Base-by-base conservation (phyloP, 2,888 invertebrate genomes). In the Galerucella nymphaeae region DNA sequence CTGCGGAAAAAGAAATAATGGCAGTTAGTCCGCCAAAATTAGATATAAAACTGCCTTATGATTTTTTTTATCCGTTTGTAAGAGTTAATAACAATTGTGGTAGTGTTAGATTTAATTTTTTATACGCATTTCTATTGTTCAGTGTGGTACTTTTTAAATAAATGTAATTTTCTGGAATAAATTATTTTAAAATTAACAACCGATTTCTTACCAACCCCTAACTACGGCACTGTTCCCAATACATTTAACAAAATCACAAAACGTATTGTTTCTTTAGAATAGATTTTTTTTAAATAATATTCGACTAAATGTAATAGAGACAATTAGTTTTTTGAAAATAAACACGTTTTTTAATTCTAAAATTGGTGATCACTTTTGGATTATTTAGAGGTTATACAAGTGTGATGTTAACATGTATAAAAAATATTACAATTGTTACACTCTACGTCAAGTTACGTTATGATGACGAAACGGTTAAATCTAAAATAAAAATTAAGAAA, bases 61-160 rank as follows among this genome's bases (percentile, higher is more conserved):
- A 91, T 82, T 92, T 92, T 84, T 92, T 91, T 84, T 91, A 91
- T 81, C 91, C 92, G 1, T 90, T 90, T 77, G 78, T 86, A 50
- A 84, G 82, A 80, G 70, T 85, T 30, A 80, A 81, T 62, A 84
- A 81, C 73, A 72, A 73, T 45, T 58, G 63, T 30, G 20, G 5
- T 64, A 13, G 18, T 38, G 48, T 65, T 16, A 11, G 50, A 61
- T 16, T 42, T 9, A 48, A 64, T 50, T 45, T 63, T 45, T n/a
- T 71, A n/a, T 18, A 11, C 9, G 10, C 57, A 38, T 18, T 70
- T 5, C 41, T 67, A n/a, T 45, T 42, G 45, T 48, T 67, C 18
- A 50, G 67, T 66, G 55, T 71, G 14, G 20, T 68, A 10, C 42
- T 61, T 23, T 61, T 66, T n/a, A 55, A 55, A 55, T 59, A 64